Evolutionary conservation across 2,797 vertebrate genomes (phyloP), one percentile per base, ranked within the genome.

Genomic region (Tolypeutes matacus): DNA sequence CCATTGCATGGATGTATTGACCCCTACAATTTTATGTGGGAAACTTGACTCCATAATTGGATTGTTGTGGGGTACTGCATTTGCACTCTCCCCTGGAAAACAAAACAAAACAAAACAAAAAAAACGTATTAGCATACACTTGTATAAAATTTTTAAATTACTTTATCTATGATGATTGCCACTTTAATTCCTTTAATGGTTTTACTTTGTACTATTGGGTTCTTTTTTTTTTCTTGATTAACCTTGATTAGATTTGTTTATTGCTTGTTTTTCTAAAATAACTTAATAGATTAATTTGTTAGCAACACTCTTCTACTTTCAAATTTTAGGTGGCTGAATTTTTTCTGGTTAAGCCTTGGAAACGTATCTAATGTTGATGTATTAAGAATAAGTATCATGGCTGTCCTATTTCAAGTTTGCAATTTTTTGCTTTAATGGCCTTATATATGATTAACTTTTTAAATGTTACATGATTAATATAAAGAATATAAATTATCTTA

Each of bases 181-280:
- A 46, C 20, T 60, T 60, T 23, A 60, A 60, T 60, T 23, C 23
- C 23, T 25, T 23, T 46, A 46, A 46, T 46, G 11, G 11, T 9
- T 6, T 7, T 60, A 69, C 12, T 1, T 78, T 36, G 39, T 76
- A n/a, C n/a, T n/a, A n/a, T n/a, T n/a, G n/a, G n/a, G 23, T 36
- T 39, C 39, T 2, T 20, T 76, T 18, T 39, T 42, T 53, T 67
- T 77, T 39, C 46, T 67, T 10, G 29, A 42, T 75, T 56, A 67
- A 18, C 18, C 7, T 46, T 46, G 46, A 46, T 78, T 58, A 49
- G 17, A 5, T 85, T 62, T 81, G 31, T 73, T 1, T 21, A 27
- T 82, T 46, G 46, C 12, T 88, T 56, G 56, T 75, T 88, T 85
- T 62, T n/a, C 81, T 78, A 42, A 85, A 42, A 67, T 90, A 85